Evolutionary conservation across 2,797 vertebrate genomes (phyloP), one percentile per base, ranked within the genome.

Genomic region (Cirrhinus molitorella): DNA sequence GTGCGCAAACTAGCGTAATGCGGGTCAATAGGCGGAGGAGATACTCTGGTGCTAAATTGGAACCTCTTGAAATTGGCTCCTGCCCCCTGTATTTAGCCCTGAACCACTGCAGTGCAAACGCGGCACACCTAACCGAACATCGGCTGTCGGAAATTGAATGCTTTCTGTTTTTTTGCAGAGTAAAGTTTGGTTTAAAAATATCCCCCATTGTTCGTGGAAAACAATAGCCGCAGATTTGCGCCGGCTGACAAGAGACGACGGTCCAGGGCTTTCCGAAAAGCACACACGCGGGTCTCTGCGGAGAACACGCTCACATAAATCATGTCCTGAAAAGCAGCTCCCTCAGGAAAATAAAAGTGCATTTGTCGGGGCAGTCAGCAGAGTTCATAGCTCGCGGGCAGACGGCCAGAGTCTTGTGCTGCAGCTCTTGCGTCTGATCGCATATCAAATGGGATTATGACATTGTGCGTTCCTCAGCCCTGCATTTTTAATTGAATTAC

Each of bases 401-500:
- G 21, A 0, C 75, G 0, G 91, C 93, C 93, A 94, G 83, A 59
- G 28, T 77, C 73, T 63, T 77, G 51, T 86, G 66, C 76, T 66
- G 70, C 71, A 81, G 74, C 43, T 70, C 75, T 67, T 78, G 40
- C 66, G 25, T 83, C 79, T 84, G 80, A 88, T 86, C 61, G 71
- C 77, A 81, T 87, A 83, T 83, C 80, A 83, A 72, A 81, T 51
- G 66, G 88, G 75, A 88, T 88, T 89, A 86, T 91, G 91, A 92
- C 93, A 92, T 89, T 89, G 81, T 90, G 88, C 81, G 81, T 91
- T 87, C 85, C 87, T 87, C 89, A 91, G 78, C 87, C 84, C 79
- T 76, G 72, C 88, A 89, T 90, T 92, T 88, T 89, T 93, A 94
- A 95, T 93, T 88, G 86, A 87, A 93, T 95, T 94, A 92, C 89